Evolutionary conservation across 1,140 invertebrate species (phyloP).

Genomic region (Pseudachorutes palmiensis): DNA sequence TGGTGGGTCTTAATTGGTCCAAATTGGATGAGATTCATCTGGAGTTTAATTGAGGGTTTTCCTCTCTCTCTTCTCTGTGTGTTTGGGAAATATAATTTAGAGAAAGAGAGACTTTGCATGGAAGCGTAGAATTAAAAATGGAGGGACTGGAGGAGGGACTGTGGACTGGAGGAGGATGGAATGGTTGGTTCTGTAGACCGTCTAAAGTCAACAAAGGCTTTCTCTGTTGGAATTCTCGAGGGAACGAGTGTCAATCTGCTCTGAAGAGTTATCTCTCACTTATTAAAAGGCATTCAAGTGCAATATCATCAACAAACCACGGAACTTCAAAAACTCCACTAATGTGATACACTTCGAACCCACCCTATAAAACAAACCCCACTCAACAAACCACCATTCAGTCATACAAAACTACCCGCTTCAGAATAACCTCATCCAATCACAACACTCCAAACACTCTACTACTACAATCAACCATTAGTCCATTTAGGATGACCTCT

Average conservation of each 20-base stretch:
- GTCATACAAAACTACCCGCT: no score
- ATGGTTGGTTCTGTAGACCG: not conserved
- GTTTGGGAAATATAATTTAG: no score
- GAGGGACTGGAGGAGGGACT: slow-evolving; percentile 13
- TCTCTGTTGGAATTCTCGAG: slow-evolving; percentile 15
- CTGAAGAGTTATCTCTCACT: slow-evolving; percentile 31
- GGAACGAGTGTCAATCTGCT: slow-evolving; percentile 27
- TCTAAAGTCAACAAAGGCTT: slow-evolving; percentile 30
- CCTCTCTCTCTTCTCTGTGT: no score
- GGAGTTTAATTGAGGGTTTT: no score
- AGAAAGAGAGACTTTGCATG: no score
- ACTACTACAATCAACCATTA: no score
- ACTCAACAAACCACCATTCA: no score
- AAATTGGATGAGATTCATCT: no score
- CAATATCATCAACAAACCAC: slow-evolving; percentile 7
- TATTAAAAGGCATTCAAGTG: slow-evolving; percentile 28
- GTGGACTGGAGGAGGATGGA: slow-evolving; percentile 27
- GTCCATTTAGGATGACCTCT: no score
- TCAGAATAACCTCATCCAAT: not conserved
- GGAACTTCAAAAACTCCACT: not conserved
- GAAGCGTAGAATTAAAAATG: not conserved
- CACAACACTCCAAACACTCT: not conserved
- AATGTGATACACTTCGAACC: not conserved
- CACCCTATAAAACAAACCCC: no score
- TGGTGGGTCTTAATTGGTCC: no score